Base-by-base conservation (phyloP, 1,140 invertebrate species). In the Chlorops oryzae region DNA sequence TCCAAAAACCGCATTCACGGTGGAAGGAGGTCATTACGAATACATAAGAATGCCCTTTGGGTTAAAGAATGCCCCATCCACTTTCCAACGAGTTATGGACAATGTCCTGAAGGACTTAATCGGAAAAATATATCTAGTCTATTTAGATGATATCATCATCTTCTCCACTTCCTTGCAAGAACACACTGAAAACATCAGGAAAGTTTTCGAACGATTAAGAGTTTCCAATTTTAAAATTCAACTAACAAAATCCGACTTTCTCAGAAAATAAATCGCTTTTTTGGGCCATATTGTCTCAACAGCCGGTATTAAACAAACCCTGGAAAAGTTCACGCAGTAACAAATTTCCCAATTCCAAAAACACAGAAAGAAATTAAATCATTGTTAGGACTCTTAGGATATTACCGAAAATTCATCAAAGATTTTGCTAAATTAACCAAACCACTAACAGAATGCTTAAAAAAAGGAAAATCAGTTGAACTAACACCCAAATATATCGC, bases 1-100 rank as follows among this genome's bases (percentile, higher is more conserved):
- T 17, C 27, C 54, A 0, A 77, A 78, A 59, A 77, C 75, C 2
- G 75, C 72, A 1, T 77, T 78, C 52, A 50, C 55, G 0, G 65
- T 63, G 28, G 61, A 51, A 28, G 49, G 56, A 18, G 57, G 61
- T 52, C 47, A 73, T 64, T 52, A 77, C 77, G 50, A 47, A 13
- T 44, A 38, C 25, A 27, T 54, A 7, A 25, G 51, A 24, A 58
- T 71, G 47, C 56, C 61, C 2, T 66, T 64, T 28, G 69, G 65
- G 2, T 18, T 68, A 1, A 57, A 50, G 9, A 64, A 59, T 27
- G 55, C 54, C 6, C 67, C 64, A 2, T 49, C 54, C 4, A 61
- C 58, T 12, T 73, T 76, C 47, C 62, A 73, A 56, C 56, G 60
- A 28, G 13, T 58, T 2, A 61, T 72, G 59, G 47, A 51, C 24